Evolutionary conservation across 2,113 vertebrate genomes (phyloP), one percentile per base, ranked within the genome.

Genomic region (Emydocephalus ijimae): DNA sequence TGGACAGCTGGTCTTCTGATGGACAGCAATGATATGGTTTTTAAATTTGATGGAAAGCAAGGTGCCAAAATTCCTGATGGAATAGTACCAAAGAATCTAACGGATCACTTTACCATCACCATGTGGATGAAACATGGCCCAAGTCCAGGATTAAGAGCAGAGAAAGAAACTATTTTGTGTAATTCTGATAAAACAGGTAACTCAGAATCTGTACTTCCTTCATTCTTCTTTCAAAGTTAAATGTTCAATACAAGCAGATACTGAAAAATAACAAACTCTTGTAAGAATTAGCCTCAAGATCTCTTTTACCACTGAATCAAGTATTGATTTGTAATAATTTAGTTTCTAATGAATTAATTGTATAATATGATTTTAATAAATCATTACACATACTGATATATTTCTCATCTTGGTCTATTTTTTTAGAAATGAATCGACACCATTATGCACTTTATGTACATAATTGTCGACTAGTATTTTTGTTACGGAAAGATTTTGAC

Each of bases 81-180:
- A 96, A 98, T 99, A 95, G 98, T 99, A 52, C 98, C 99, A 0
- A 99, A 99, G 97, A 99, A 99, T 96, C 97, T 99, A 95, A 99
- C 99, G 0, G 98, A 99, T 95, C 99, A 99, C 94, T 99, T 99
- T 97, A 99, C 99, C 89, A 98, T 99, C 94, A 98, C 98, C 24
- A 98, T 99, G 89, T 99, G 99, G 99, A 99, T 99, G 99, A 99
- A 98, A 93, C 99, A 99, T 0, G 99, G 99, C 1, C 99, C 99
- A 87, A 99, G 98, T 95, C 98, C 98, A 0, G 99, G 99, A 4
- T 96, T 99, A 95, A 97, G 99, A 95, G 99, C 98, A 0, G 99
- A 99, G 96, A 99, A 99, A 95, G 99, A 99, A 96, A 99, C 99
- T 4, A 98, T 99, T 87, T 98, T 99, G 91, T 99, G 99, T 94